Conservation (phyloP, 2,113 vertebrate species). For the Podarcis cretensis region DNA sequence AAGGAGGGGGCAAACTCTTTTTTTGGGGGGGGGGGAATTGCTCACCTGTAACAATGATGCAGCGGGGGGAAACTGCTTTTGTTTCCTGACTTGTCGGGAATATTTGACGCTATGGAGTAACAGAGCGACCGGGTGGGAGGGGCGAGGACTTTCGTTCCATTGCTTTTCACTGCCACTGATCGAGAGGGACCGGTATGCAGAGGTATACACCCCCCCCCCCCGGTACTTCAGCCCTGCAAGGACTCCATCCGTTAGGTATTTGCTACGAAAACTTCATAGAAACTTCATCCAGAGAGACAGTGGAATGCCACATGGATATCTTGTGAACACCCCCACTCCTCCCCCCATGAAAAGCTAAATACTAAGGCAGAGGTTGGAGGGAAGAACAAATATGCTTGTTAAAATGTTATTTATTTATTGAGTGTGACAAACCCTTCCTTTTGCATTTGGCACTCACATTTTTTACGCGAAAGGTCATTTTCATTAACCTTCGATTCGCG, state of each 20-base stretch:
- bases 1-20: too few species aligned
- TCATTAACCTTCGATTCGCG: constrained; percentile 60
- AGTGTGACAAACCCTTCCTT: constrained; percentile 38
- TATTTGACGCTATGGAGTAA: too few species aligned
- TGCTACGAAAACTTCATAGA: not conserved
- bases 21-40: too few species aligned
- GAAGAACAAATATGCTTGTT: constrained; percentile 30
- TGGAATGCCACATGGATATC: not conserved
- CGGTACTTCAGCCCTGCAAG: not conserved
- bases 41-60: too few species aligned
- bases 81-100: too few species aligned
- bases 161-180: too few species aligned
- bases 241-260: not conserved
- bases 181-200: too few species aligned
- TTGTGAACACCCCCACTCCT: not conserved
- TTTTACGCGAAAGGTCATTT: constrained; percentile 63
- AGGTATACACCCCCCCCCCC: too few species aligned
- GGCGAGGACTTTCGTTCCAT: too few species aligned
- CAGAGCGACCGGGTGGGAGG: too few species aligned
- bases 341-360: constrained; percentile 2
- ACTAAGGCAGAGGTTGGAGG: not conserved
- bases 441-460: constrained; percentile 39
- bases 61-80: too few species aligned
- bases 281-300: not conserved
- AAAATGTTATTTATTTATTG: constrained; percentile 29